Evolutionary conservation across 1,140 invertebrate species (phyloP).

Genomic region (Apis mellifera): Amel_HAv3.1 CM009936.2:10494501-10495000

Average conservation of each 20-base stretch:
- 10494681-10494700: conserved; percentile 2
- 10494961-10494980: too few species aligned
- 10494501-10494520: not conserved
- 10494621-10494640: not conserved
- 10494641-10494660: not conserved
- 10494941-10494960: not conserved
- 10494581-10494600: not conserved
- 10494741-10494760: not conserved
- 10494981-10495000: too few species aligned
- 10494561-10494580: too few species aligned
- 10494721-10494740: not conserved
- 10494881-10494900: not conserved
- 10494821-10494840: conserved; percentile 1
- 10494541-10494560: too few species aligned
- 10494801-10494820: not conserved
- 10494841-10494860: conserved; percentile 16
- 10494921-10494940: too few species aligned
- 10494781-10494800: conserved; percentile 33
- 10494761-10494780: conserved; percentile 25
- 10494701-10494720: conserved; percentile 3
- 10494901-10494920: not conserved
- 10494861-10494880: not conserved
- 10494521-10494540: too few species aligned
- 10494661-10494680: conserved; percentile 14
- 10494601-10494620: not conserved